phyloP scores from a whole-genome alignment of 53 echinoderm and acorn worm genomes.

The Zoroaster sp. region DNA sequence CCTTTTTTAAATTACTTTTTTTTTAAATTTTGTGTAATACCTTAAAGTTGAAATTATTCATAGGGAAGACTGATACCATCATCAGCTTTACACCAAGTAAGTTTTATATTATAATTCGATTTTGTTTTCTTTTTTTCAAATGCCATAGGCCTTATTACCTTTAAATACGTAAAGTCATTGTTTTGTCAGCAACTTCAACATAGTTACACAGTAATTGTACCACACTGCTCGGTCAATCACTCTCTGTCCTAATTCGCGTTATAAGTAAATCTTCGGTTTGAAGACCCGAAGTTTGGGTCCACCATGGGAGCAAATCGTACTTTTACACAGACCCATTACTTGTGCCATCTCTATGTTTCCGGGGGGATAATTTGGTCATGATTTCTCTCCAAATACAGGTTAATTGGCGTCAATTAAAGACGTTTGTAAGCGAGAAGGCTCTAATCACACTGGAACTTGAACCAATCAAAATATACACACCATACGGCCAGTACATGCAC shows the following conservation, averaged over 20 bases:
- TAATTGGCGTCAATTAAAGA: constrained; percentile 51
- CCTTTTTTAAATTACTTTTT: no score
- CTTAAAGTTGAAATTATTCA: no score
- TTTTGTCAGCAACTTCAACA: background rate
- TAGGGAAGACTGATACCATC: no score
- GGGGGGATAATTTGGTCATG: constrained; percentile 30
- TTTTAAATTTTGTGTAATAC: no score
- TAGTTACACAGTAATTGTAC: background rate
- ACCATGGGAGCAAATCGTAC: constrained; percentile 19
- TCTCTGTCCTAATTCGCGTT: background rate
- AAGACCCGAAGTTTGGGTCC: background rate
- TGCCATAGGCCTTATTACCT: no score
- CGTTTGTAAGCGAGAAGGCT: background rate
- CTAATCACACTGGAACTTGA: constrained; percentile 21
- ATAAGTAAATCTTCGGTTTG: background rate
- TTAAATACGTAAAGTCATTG: no score
- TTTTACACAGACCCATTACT: background rate
- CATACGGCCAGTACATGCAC: background rate
- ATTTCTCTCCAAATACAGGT: constrained; percentile 25
- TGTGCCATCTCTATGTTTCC: background rate
- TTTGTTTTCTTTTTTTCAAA: no score
- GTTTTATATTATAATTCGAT: no score
- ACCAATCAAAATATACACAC: background rate
- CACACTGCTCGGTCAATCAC: background rate
- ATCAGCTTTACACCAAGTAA: no score